These are phyloP conservation scores for Brachyptera risi DNA, from an alignment of 2,888 invertebrate species.

Conservation along the genomic window DNA sequence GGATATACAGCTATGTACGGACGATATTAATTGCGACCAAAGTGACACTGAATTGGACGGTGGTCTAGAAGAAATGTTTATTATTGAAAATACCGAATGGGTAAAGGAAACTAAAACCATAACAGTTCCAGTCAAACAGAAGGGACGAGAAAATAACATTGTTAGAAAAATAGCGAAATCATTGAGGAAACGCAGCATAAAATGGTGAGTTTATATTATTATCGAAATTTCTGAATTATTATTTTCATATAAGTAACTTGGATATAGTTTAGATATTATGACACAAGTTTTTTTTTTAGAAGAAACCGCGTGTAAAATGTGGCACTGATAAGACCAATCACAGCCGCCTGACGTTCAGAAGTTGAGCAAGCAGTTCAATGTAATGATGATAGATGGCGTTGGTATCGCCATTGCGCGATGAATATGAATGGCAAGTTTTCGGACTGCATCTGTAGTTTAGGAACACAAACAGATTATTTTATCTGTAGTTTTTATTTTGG, in stretches of 20 bases:
- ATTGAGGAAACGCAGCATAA: slow-evolving; percentile 26
- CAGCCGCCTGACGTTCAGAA: background rate
- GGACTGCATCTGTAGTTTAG: no score
- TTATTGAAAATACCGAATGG: slow-evolving; percentile 2
- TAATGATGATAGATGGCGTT: background rate
- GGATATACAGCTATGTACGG: slow-evolving; percentile 3
- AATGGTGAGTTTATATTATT: slow-evolving; percentile 24
- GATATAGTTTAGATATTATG: background rate
- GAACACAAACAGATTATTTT: no score
- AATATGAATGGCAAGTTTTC: no score
- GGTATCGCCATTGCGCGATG: background rate
- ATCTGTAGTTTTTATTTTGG: no score
- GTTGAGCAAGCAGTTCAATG: background rate
- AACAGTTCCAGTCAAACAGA: background rate
- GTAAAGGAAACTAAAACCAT: slow-evolving; percentile 1
- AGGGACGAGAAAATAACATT: slow-evolving; percentile 9
- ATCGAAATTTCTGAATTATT: background rate
- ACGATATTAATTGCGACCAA: no score
- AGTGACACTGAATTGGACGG: slow-evolving; percentile 3
- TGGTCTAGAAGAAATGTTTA: slow-evolving; percentile 7
- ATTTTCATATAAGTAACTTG: background rate
- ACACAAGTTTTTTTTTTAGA: background rate
- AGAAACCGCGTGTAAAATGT: background rate
- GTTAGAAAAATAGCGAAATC: slow-evolving; percentile 15
- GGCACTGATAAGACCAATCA: background rate